Conservation (phyloP, 2,888 invertebrate species). For the Baccha elongata region DNA sequence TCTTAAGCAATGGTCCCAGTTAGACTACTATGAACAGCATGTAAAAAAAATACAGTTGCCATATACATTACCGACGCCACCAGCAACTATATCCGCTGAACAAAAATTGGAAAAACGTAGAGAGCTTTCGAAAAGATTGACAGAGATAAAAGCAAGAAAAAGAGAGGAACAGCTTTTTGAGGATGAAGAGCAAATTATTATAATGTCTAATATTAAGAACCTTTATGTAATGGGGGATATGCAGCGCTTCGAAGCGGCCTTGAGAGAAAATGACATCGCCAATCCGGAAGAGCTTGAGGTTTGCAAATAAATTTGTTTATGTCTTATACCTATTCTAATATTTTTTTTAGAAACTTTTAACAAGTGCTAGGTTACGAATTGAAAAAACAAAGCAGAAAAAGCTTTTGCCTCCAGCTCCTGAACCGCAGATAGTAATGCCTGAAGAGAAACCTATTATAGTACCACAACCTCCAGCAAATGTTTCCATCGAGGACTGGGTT, state of each 20-base stretch:
- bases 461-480: slow-evolving; percentile 79
- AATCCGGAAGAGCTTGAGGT: slow-evolving; percentile 91
- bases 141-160: slow-evolving; percentile 95
- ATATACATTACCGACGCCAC: slow-evolving; percentile 86
- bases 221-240: slow-evolving; percentile 89
- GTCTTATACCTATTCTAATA: no score
- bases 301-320: slow-evolving; percentile 76
- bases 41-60: slow-evolving; percentile 94
- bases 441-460: slow-evolving; percentile 76
- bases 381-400: slow-evolving; percentile 91
- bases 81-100: slow-evolving; percentile 84
- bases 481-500: slow-evolving; percentile 79
- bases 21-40: slow-evolving; percentile 91
- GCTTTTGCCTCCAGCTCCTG: slow-evolving; percentile 46
- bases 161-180: slow-evolving; percentile 93
- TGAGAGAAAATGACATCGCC: slow-evolving; percentile 89
- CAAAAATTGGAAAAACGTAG: slow-evolving; percentile 94
- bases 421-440: slow-evolving; percentile 43
- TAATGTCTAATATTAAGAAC: slow-evolving; percentile 89
- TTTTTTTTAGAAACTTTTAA: slow-evolving; percentile 73
- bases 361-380: slow-evolving; percentile 75
- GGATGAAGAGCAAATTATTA: slow-evolving; percentile 93
- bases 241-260: slow-evolving; percentile 88
- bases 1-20: slow-evolving; percentile 90
- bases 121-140: slow-evolving; percentile 91